Percentiles rank a stretch among this genome's conserved stretches.
phyloP scores from a whole-genome alignment of 2,797 vertebrate genomes.

The Notolabrus celidotus region DNA sequence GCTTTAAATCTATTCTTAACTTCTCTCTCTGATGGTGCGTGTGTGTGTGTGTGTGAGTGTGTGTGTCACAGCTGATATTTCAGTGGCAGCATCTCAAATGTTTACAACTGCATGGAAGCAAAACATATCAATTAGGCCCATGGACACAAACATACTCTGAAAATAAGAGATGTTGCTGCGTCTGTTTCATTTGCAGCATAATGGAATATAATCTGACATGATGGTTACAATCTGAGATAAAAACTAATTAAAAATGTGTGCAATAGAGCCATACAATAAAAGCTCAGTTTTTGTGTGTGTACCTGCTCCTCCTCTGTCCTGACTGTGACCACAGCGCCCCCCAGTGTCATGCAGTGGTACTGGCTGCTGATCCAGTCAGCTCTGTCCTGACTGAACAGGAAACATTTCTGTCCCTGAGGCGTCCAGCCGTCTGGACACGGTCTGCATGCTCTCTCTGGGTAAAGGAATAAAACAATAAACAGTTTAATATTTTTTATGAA shows the following conservation, averaged over 20 bases:
- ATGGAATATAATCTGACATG: not conserved
- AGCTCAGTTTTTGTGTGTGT: not conserved
- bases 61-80: slow-evolving; percentile 5
- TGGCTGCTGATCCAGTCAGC: slow-evolving; percentile 64
- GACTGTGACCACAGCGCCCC: slow-evolving; percentile 55
- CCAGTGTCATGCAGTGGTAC: slow-evolving; percentile 62
- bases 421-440: slow-evolving; percentile 23
- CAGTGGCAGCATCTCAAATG: slow-evolving; percentile 21
- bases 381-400: slow-evolving; percentile 53
- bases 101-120: slow-evolving; percentile 29
- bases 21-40: slow-evolving; percentile 9
- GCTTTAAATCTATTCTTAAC: slow-evolving; percentile 64
- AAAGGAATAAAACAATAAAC: too few relatives aligned
- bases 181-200: not conserved
- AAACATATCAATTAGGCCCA: slow-evolving; percentile 5
- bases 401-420: slow-evolving; percentile 46
- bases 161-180: too few relatives aligned
- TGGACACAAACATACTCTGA: not conserved
- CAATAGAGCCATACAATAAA: too few relatives aligned
- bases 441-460: slow-evolving; percentile 39
- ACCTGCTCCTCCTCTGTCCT: slow-evolving; percentile 63
- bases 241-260: not conserved
- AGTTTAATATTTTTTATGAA: too few relatives aligned
- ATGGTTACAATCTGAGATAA: not conserved
- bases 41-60: slow-evolving; percentile 8